Evolutionary conservation across 2,113 vertebrate genomes (phyloP).

Genomic region (Oryzias curvinotus): DNA sequence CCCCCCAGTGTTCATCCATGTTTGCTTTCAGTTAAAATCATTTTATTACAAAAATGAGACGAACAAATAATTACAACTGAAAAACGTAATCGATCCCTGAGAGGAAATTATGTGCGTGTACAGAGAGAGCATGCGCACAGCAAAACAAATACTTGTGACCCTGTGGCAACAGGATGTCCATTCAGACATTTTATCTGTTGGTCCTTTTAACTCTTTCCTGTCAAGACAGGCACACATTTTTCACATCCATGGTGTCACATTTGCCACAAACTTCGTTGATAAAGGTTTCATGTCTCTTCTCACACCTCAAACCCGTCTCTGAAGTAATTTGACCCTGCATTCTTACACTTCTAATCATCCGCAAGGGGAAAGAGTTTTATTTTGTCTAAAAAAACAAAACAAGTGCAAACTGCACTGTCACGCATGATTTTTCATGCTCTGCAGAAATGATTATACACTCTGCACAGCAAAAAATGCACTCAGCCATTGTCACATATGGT

Average conservation of each 20-base stretch:
- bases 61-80: too few relatives aligned
- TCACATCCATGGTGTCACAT: too few relatives aligned
- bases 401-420: too few relatives aligned
- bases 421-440: too few relatives aligned
- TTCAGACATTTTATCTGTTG: conserved; percentile 7
- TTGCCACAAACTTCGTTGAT: not conserved
- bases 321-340: conserved; percentile 17
- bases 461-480: not conserved
- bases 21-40: not conserved
- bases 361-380: not conserved
- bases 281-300: conserved; percentile 14
- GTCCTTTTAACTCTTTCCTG: conserved; percentile 16
- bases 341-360: conserved; percentile 20
- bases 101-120: conserved; percentile 1
- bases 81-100: too few relatives aligned
- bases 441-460: too few relatives aligned
- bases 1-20: conserved; percentile 7
- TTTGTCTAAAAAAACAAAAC: conserved; percentile 16
- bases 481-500: not conserved
- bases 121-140: not conserved
- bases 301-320: conserved; percentile 8
- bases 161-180: conserved; percentile 17
- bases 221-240: not conserved
- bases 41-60: too few relatives aligned
- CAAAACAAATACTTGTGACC: conserved; percentile 34